Base-by-base conservation (phyloP, 1,140 invertebrate species). In the Eurosta solidaginis region DNA sequence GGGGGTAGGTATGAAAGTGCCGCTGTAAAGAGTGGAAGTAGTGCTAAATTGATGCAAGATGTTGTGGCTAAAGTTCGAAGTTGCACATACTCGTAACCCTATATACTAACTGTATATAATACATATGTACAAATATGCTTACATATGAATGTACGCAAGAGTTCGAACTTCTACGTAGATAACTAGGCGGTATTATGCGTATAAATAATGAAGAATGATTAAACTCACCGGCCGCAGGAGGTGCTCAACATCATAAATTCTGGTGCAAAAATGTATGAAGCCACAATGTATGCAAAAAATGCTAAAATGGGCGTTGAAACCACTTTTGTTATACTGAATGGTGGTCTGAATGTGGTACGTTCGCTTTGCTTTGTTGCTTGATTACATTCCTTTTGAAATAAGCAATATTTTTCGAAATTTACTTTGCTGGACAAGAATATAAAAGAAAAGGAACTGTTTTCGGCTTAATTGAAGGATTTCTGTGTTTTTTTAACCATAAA, bases 191-290 rank as follows among this genome's bases (percentile, higher is more conserved):
- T 14, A n/a, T 47, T 12, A 3, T 3, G 4, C 14, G n/a, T n/a
- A 47, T 47, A 47, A 47, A 47, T 47, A 40, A 68, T 36, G 22
- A 68, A 68, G 59, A n/a, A 9, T 40, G 59, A 17, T 68, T n/a
- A 40, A 68, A 68, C 33, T 68, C 40, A 68, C 17, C n/a, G 59
- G n/a, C 59, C 59, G 59, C 59, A 68, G 59, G 59, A 68, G 59
- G 59, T 68, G 59, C 59, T 29, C 40, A 68, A 29, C 33, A 68
- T 68, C 59, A 68, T 68, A 68, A 68, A 68, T 68, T 68, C 59
- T 68, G n/a, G 14, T 9, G 33, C 29, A 10, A 68, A 68, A n/a
- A 68, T 40, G 36, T 68, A 68, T 68, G 59, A 40, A 36, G 22
- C 4, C 17, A 17, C n/a, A 52, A 25, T 7, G 4, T 3, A 14